Conservation (phyloP, 1,140 invertebrate genomes). For the Scylla paramamosain region DNA sequence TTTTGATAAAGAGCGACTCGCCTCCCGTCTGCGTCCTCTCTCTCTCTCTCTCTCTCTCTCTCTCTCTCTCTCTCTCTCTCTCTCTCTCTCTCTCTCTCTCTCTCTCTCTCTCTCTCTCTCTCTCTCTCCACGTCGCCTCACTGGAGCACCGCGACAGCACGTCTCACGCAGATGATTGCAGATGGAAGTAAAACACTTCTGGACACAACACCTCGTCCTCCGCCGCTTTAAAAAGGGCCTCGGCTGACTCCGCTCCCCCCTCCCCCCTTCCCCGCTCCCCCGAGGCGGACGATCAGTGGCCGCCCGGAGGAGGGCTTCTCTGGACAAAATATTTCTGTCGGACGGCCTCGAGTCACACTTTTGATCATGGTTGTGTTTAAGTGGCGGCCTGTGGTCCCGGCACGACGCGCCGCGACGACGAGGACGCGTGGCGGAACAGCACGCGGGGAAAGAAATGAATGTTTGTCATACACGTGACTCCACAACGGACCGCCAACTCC, state of each 20-base stretch:
- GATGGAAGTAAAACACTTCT: background rate
- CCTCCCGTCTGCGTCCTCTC: background rate
- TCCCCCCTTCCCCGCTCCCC: background rate
- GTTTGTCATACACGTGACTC: background rate
- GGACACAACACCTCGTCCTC: background rate
- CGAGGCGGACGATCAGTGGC: background rate
- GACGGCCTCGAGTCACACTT: constrained; percentile 58
- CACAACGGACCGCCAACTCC: background rate
- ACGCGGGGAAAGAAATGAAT: background rate
- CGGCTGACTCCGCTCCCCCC: background rate
- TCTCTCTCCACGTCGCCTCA: background rate
- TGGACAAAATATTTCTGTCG: constrained; percentile 38
- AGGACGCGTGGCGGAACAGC: background rate
- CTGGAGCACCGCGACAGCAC: background rate
- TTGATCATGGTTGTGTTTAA: constrained; percentile 58
- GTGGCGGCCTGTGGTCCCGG: background rate
- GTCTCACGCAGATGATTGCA: background rate
- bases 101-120: background rate
- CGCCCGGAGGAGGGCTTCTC: background rate
- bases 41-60: background rate
- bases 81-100: background rate
- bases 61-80: background rate
- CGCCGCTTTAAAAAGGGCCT: background rate
- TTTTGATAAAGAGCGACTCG: constrained; percentile 25
- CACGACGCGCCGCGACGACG: background rate